These are phyloP conservation scores for Calameuta idolon DNA, from an alignment of 2,888 invertebrate genomes.

Conservation along the genomic window DNA sequence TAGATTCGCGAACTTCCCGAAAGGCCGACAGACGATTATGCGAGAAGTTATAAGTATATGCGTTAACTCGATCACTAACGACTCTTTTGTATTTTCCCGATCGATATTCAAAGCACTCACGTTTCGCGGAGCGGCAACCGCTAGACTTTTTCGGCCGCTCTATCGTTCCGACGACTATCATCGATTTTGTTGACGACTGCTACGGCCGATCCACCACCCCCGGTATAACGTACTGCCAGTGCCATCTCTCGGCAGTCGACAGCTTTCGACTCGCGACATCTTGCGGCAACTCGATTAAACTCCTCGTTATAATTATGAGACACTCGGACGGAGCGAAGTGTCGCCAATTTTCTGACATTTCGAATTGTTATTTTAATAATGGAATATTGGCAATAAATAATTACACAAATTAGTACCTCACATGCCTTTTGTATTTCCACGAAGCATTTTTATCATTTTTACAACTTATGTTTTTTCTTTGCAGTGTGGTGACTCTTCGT, in stretches of 20 bases:
- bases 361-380: background rate
- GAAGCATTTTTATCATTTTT: background rate
- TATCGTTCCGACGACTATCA: slow-evolving; percentile 3
- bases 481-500: background rate
- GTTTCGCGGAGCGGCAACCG: background rate
- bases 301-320: background rate
- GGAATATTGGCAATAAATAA: background rate
- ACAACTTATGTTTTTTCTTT: background rate
- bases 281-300: background rate
- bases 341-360: background rate
- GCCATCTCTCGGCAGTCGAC: background rate
- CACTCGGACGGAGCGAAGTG: background rate
- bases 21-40: background rate
- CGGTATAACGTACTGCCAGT: background rate
- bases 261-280: background rate
- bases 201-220: background rate
- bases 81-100: background rate
- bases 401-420: background rate
- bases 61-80: background rate
- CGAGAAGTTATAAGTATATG: background rate
- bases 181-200: slow-evolving; percentile 6
- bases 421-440: background rate
- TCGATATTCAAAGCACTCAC: background rate
- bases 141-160: slow-evolving; percentile 7
- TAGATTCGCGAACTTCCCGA: background rate